A percentile compares a stretch with the other conserved stretches of the same genome.
These are phyloP conservation scores for Corydoras maculifer DNA, from an alignment of 2,113 vertebrate species.

Conservation along the genomic window DNA sequence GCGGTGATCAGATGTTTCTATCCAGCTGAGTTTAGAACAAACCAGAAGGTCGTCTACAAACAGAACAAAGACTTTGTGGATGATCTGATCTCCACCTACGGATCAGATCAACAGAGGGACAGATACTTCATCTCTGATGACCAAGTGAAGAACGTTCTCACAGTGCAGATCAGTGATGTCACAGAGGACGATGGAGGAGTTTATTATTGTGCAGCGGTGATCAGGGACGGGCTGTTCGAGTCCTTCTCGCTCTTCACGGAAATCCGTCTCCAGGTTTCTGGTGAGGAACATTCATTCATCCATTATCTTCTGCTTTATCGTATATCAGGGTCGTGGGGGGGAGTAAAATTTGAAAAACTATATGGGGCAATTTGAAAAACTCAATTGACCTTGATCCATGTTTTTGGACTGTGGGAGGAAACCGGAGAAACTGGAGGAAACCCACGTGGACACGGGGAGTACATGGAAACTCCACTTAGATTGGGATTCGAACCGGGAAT, in stretches of 20 bases:
- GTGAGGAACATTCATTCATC: neutral
- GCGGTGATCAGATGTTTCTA: conserved; percentile 8
- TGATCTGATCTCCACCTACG: neutral
- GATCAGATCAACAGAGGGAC: neutral
- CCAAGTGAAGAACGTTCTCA: neutral
- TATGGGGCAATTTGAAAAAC: no score
- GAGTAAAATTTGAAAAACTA: no score
- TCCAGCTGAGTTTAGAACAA: neutral
- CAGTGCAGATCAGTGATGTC: conserved; percentile 11
- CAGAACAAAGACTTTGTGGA: fast-evolving
- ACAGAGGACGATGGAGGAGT: conserved; percentile 11
- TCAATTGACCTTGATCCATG: no score
- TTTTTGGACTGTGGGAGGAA: no score
- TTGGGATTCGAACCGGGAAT: no score
- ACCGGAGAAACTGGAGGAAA: no score
- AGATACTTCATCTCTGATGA: conserved; percentile 9
- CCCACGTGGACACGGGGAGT: no score
- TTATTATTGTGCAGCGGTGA: neutral
- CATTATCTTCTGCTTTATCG: no score
- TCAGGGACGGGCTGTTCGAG: fast-evolving
- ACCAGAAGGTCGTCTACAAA: neutral
- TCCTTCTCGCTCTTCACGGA: neutral
- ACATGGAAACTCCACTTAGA: no score
- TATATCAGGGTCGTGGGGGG: no score
- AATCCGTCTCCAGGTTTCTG: neutral